Conservation (phyloP, 2,888 invertebrate genomes). For the Apotomis betuletana region DNA sequence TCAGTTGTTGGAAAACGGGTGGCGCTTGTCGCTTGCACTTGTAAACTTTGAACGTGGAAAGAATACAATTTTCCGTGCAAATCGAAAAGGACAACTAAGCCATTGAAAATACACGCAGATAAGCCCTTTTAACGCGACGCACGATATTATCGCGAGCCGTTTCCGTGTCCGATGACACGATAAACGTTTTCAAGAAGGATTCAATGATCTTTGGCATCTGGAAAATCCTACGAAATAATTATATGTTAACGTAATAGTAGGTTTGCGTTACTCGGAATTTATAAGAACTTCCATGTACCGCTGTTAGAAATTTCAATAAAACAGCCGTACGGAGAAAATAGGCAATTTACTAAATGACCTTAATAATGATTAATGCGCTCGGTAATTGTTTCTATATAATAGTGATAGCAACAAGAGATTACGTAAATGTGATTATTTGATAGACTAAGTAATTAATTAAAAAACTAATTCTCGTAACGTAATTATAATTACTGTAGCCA, state of each 20-base stretch:
- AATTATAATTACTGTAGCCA: not conserved
- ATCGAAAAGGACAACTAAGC: not conserved
- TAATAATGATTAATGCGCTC: conserved; percentile 1
- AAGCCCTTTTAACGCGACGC: not conserved
- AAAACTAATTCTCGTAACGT: not conserved
- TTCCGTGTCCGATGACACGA: conserved; percentile 36
- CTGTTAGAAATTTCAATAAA: conserved; percentile 32
- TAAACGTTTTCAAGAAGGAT: conserved; percentile 39
- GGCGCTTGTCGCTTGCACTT: conserved; percentile 32
- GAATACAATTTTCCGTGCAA: conserved; percentile 4
- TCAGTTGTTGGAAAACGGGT: conserved; percentile 9
- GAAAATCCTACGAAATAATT: conserved; percentile 38
- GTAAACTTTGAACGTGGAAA: conserved; percentile 11
- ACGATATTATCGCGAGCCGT: conserved; percentile 5
- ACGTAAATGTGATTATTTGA: not conserved
- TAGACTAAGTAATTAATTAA: conserved; percentile 3
- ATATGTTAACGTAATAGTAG: conserved; percentile 37
- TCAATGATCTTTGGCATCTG: conserved; percentile 37
- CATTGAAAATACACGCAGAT: not conserved
- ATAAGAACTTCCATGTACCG: conserved; percentile 32
- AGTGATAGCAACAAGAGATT: not conserved
- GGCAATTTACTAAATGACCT: conserved; percentile 28
- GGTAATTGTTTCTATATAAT: conserved; percentile 3
- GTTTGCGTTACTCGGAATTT: conserved; percentile 34
- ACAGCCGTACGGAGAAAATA: conserved; percentile 18